Base-by-base conservation (phyloP, 2,888 invertebrate genomes). In the Nasonia oneida region DNA sequence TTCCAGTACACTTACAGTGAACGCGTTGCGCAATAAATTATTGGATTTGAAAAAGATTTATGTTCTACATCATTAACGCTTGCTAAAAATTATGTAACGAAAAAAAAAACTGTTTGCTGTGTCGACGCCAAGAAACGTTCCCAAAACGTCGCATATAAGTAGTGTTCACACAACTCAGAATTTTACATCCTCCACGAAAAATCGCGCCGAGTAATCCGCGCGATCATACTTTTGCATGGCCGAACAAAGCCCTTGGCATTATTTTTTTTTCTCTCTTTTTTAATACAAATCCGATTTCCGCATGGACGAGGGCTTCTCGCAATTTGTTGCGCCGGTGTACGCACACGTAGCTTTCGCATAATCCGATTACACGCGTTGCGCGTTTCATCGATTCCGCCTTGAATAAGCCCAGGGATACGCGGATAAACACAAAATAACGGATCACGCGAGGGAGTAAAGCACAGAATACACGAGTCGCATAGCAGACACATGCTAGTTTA, bases 401-500 rank as follows among this genome's bases (percentile, higher is more conserved):
- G 53, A 61, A 23, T n/a, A 4, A 23, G n/a, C n/a, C 23, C n/a
- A 61, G 18, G 57, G 57, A 61, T 61, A 61, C 23, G n/a, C n/a
- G 57, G n/a, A 42, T 42, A 42, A 42, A 42, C 6, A 42, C 42
- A 42, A 29, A 29, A 42, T 6, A 42, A 10, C 47, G 47, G 12
- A n/a, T 61, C 0, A 18, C 23, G 6, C n/a, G n/a, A 61, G 57
- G 57, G 8, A n/a, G n/a, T 61, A 23, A 29, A 61, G 57, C 57
- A 23, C n/a, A 61, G 4, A 61, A 18, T 8, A 61, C n/a, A 61
- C 8, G n/a, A 61, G 57, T 15, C 53, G 53, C 15, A 3, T 86
- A 87, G 85, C 86, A 81, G 80, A 86, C 81, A 85, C 86, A 86
- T 86, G 82, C 83, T 85, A 78, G 12, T 86, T 87, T 87, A 87